Evolutionary conservation across 92 coral and sea anemone genomes (phyloP), one percentile per base, ranked within the genome.

Genomic region (Anthopleura xanthogrammica): DNA sequence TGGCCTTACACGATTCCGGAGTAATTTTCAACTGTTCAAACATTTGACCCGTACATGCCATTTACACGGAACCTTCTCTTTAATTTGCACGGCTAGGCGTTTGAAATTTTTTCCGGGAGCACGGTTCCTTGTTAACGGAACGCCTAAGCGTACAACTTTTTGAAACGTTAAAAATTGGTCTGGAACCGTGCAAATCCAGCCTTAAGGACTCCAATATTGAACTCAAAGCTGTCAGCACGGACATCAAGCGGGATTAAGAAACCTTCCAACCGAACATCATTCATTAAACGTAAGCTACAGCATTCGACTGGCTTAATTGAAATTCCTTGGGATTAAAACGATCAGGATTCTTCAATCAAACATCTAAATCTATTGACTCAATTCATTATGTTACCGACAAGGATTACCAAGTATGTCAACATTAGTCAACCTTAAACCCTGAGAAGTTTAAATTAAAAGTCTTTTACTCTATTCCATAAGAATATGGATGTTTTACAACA

Each of bases 391-490:
- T 10, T 6, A 12, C 74, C 74, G 14, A 11, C 41, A 36, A 23
- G 74, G 29, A 62, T 68, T 23, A 68, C 74, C 10, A 12, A 24
- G 42, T 24, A 68, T 81, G 84, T 81, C 84, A 81, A 66, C 84
- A 46, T n/a, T 75, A 70, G 1, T 23, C 42, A 24, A 16, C 42
- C 43, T 81, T 81, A 52, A 81, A 43, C 66, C 77, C 9, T 20
- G 77, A 19, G 75, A 70, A 50, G 74, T 52, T 68, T 46, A 58
- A 81, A 68, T 81, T 52, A 81, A 70, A 12, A 54, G 58, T 11
- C 14, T 1, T 54, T 14, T 54, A 14, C 16, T 1, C 58, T 54
- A 14, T 13, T 54, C 58, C 58, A 54, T 54, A 13, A 24, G 24
- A 62, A 3, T 62, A 20, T 62, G 29, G 29, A 19, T 7, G 4